A percentile compares a stretch with the other conserved stretches of the same genome.
These are phyloP conservation scores for Antechinus flavipes DNA, from an alignment of 2,113 vertebrate genomes.

Conservation along the genomic window DNA sequence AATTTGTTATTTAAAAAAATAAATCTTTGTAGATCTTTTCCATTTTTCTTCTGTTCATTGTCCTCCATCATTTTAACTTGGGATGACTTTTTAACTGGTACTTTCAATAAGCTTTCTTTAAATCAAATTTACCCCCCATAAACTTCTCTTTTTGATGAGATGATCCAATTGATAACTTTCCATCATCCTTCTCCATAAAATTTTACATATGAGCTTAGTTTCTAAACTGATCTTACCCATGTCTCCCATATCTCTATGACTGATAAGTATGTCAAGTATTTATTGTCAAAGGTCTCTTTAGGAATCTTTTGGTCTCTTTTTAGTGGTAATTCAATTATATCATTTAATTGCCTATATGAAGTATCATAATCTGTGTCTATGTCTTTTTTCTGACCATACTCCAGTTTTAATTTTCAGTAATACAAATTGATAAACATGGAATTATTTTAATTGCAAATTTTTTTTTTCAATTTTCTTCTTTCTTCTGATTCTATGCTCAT, in stretches of 20 bases:
- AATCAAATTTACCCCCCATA: no score
- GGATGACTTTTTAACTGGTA: no score
- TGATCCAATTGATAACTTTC: no score
- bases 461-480: neutral
- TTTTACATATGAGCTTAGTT: neutral
- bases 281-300: neutral
- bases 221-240: neutral
- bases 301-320: neutral
- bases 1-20: no score
- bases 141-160: no score
- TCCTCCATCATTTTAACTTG: no score
- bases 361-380: neutral
- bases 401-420: neutral
- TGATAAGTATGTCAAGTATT: neutral
- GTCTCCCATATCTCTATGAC: neutral
- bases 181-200: no score
- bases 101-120: no score
- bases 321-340: neutral
- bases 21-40: no score
- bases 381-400: neutral
- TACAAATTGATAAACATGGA: neutral
- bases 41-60: no score
- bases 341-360: neutral
- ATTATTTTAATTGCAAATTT: neutral
- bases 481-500: neutral